Evolutionary conservation across 2,113 vertebrate genomes (phyloP).

Genomic region (Sinosuthora webbiana): DNA sequence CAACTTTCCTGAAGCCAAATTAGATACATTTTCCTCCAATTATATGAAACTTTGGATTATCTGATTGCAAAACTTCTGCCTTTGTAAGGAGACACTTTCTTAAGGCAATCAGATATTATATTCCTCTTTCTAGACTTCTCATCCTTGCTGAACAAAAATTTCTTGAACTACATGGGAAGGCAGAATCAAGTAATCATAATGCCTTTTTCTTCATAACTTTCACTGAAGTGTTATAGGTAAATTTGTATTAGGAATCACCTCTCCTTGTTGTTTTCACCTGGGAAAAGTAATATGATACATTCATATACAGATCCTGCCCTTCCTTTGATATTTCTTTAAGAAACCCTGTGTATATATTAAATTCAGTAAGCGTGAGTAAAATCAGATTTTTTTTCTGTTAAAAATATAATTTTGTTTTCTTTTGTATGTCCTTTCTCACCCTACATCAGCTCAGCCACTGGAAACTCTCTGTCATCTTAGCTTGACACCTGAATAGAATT

Average conservation of each 20-base stretch:
- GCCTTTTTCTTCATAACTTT: background rate
- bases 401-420: background rate
- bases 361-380: background rate
- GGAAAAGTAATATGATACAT: background rate
- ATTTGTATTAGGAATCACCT: background rate
- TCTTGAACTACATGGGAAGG: background rate
- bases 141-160: background rate
- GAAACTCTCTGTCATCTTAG: background rate
- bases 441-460: background rate
- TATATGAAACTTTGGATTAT: background rate
- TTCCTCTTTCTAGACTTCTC: background rate
- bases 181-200: background rate
- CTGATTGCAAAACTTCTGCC: background rate
- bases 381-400: background rate
- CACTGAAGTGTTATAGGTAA: background rate
- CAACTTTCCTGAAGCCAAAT: background rate
- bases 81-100: background rate
- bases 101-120: background rate
- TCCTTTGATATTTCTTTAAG: background rate
- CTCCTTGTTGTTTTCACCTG: background rate
- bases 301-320: background rate
- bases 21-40: background rate
- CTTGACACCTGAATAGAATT: background rate
- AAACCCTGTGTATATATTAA: background rate
- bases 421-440: background rate